Base-by-base conservation (phyloP, 2,888 invertebrate genomes). In the Pharmacophagus antenor region DNA sequence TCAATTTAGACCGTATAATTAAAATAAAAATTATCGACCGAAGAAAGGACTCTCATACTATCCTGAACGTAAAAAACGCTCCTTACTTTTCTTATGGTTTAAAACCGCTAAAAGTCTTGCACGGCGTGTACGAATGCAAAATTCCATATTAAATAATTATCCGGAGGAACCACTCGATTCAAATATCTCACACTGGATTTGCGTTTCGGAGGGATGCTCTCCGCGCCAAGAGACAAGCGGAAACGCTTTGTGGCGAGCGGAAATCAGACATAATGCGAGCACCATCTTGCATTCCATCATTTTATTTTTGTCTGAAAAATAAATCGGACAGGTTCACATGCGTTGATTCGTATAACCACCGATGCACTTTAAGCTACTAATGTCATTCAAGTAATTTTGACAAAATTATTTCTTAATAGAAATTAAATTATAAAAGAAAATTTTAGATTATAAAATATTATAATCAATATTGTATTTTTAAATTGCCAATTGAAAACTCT, bases 221-320 rank as follows among this genome's bases (percentile, higher is more conserved):
- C 70, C 82, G 76, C 83, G 75, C 85, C 80, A 84, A 83, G 82
- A 88, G 87, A 84, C 83, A 84, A 78, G 76, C 87, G 89, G 89
- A 90, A 85, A 78, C 67, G 70, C 84, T 83, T 90, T 90, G 88
- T 88, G 67, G 67, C 55, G 69, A 76, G 76, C 89, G 89, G 89
- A 89, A 88, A 82, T 70, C 76, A 76, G 76, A 73, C 79, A 90
- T 79, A 89, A 89, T 79, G 84, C 82, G 78, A 78, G 76, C 82
- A 77, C 71, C 80, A 80, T 83, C 81, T 80, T 83, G 84, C 80
- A 80, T 72, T 72, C 72, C 72, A 68, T 65, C 54, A 67, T 67
- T 70, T 71, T 70, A 68, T 72, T 69, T 66, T 65, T 67, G 67
- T 70, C 65, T 70, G 68, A 68, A 67, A 67, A 67, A 69, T 61